Conservation (phyloP, 2,113 vertebrate genomes). For the Nothobranchius kuhntae region DNA sequence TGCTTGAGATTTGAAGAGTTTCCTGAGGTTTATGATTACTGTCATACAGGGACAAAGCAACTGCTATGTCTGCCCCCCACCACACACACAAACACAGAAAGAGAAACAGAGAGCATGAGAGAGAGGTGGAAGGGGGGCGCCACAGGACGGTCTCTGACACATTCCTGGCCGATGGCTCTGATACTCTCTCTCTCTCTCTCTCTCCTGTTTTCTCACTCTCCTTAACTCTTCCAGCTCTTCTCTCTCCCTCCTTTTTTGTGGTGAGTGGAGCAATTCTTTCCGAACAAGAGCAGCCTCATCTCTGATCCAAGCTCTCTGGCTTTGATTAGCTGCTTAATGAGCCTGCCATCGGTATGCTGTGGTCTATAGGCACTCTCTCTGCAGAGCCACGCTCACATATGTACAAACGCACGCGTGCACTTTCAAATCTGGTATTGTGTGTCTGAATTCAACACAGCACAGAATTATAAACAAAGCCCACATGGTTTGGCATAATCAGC, state of each 20-base stretch:
- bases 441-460: constrained; percentile 48
- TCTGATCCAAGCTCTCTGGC: constrained; percentile 77
- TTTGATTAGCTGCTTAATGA: constrained; percentile 82
- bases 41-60: constrained; percentile 71
- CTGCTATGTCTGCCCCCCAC: constrained; percentile 49
- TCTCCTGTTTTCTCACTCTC: constrained; percentile 52
- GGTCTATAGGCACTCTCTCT: constrained; percentile 44
- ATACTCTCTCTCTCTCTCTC: constrained; percentile 41
- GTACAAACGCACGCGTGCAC: constrained; percentile 7
- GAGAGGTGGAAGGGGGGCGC: constrained; percentile 40
- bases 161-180: constrained; percentile 74
- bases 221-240: constrained; percentile 57
- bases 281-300: constrained; percentile 79
- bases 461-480: constrained; percentile 74
- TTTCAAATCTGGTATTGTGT: constrained; percentile 36
- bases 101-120: constrained; percentile 54
- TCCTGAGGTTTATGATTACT: constrained; percentile 77
- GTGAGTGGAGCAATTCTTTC: constrained; percentile 79
- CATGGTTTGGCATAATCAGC: constrained; percentile 67
- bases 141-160: constrained; percentile 76
- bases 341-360: constrained; percentile 76
- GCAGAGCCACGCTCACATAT: constrained; percentile 19
- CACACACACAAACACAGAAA: constrained; percentile 58
- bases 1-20: constrained; percentile 74
- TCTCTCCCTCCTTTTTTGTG: constrained; percentile 68